phyloP scores from a whole-genome alignment of 2,888 invertebrate genomes.

The Augochlorella aurata region DNA sequence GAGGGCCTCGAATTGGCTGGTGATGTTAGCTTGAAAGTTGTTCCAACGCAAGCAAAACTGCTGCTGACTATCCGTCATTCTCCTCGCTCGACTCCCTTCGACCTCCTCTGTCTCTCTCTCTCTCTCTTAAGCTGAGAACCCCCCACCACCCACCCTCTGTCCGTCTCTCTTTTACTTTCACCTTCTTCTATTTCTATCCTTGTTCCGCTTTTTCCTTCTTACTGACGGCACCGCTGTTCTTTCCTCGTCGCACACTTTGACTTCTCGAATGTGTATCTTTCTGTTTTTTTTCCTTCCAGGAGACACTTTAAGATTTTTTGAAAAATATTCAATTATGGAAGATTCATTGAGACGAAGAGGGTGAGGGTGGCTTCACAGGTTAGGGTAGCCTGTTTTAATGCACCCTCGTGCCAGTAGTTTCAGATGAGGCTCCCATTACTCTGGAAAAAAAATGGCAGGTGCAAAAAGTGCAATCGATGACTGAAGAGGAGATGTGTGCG shows the following conservation, averaged over 20 bases:
- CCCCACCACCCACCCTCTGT: conserved; percentile 58
- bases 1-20: conserved; percentile 92
- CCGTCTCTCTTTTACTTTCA: conserved; percentile 52
- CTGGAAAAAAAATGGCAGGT: conserved; percentile 81
- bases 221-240: conserved; percentile 45
- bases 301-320: conserved; percentile 53
- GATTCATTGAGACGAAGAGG: conserved; percentile 58
- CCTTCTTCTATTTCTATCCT: conserved; percentile 46
- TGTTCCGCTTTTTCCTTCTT: conserved; percentile 57
- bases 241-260: conserved; percentile 50
- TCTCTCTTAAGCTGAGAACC: conserved; percentile 46
- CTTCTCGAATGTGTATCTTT: conserved; percentile 36
- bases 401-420: conserved; percentile 53
- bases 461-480: conserved; percentile 82
- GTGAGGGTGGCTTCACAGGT: conserved; percentile 55
- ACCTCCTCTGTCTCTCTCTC: conserved; percentile 56
- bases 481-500: conserved; percentile 82
- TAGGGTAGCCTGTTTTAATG: conserved; percentile 52
- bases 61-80: conserved; percentile 86
- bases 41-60: conserved; percentile 95
- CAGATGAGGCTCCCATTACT: conserved; percentile 62
- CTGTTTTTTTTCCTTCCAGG: conserved; percentile 41
- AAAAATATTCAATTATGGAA: conserved; percentile 47
- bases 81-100: conserved; percentile 76
- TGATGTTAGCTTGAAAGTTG: conserved; percentile 94